Percentiles rank a stretch among this genome's conserved stretches.
These are phyloP conservation scores for Callocephalon fimbriatum DNA, from an alignment of 2,113 vertebrate species.

Conservation along the genomic window DNA sequence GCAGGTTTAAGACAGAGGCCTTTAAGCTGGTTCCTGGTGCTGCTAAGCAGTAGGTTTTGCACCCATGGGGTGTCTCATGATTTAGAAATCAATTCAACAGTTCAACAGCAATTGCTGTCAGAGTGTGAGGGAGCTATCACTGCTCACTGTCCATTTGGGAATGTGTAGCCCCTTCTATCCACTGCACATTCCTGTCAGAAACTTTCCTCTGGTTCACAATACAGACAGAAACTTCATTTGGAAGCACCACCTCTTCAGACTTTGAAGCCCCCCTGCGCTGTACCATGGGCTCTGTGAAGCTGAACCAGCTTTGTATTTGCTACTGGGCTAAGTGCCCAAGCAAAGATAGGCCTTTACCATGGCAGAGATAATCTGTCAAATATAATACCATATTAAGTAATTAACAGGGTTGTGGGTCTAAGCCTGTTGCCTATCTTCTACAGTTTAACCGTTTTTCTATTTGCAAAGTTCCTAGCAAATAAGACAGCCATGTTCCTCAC, in stretches of 20 bases:
- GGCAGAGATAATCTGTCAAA: conserved; percentile 23
- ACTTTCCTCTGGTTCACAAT: not conserved
- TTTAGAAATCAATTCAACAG: not conserved
- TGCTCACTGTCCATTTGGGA: not conserved
- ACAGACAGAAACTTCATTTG: not conserved
- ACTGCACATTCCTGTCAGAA: not conserved
- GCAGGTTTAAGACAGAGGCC: not conserved
- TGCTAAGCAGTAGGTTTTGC: not conserved
- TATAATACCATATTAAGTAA: not conserved
- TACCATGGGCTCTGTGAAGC: not conserved
- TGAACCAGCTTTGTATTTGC: conserved; percentile 22
- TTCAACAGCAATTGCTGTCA: not conserved
- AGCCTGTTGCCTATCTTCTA: not conserved
- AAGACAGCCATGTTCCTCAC: not conserved
- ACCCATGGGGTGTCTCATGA: not conserved
- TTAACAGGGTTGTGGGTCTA: not conserved
- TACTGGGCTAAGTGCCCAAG: conserved; percentile 8
- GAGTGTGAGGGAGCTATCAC: not conserved
- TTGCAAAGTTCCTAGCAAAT: not conserved
- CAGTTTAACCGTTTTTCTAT: not conserved
- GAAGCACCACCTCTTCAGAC: not conserved
- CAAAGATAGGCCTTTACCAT: not conserved
- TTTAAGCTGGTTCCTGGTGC: not conserved
- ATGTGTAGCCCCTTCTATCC: not conserved
- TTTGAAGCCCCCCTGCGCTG: not conserved